Evolutionary conservation across 2,113 vertebrate species (phyloP).

Genomic region (Eulemur macaco): DNA sequence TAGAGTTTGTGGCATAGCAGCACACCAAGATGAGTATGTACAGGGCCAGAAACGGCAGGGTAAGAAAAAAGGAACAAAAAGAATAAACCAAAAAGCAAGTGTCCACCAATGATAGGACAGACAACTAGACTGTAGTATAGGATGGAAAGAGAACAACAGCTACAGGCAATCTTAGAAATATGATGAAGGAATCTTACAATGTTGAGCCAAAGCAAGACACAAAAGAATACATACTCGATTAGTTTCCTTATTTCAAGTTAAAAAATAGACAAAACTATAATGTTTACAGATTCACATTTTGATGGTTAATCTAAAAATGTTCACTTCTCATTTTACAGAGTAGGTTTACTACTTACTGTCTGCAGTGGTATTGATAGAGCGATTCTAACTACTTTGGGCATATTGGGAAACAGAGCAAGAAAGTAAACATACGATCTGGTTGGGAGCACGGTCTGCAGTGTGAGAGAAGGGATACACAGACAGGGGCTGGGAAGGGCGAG

Average conservation of each 20-base stretch:
- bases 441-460: not conserved
- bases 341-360: not conserved
- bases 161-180: not conserved
- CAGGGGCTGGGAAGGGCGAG: accelerated
- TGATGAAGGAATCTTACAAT: not conserved
- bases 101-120: not conserved
- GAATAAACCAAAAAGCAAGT: not conserved
- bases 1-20: not conserved
- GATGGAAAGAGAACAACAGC: not conserved
- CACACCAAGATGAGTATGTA: not conserved
- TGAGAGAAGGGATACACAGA: not conserved
- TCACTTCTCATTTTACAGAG: not conserved
- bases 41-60: not conserved
- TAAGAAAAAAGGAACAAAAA: not conserved
- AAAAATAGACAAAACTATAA: not conserved
- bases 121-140: not conserved
- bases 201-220: not conserved
- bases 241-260: not conserved
- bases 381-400: not conserved
- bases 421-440: not conserved
- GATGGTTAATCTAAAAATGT: not conserved
- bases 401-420: not conserved
- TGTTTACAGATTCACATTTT: not conserved
- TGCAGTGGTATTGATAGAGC: no score
- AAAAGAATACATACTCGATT: not conserved